Percentiles rank a stretch among this genome's conserved stretches.
These are phyloP conservation scores for Dryadula phaetusa DNA, from an alignment of 2,888 invertebrate species.

Conservation along the genomic window DNA sequence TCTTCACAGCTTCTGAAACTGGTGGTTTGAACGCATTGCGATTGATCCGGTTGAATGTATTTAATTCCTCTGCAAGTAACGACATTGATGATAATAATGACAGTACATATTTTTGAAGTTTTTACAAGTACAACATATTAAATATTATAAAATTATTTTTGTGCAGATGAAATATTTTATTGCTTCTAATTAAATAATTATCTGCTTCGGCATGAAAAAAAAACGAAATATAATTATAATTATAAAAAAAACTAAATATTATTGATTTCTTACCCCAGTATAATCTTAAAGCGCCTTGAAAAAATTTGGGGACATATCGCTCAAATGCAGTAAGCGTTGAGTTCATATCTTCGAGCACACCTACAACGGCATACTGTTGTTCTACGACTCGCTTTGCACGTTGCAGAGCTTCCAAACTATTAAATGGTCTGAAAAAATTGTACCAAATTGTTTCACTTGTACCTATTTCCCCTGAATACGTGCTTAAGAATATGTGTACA, in stretches of 20 bases:
- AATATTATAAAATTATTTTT: too few species aligned
- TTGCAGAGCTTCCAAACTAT: slow-evolving; percentile 92
- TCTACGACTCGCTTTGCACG: slow-evolving; percentile 94
- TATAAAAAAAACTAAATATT: too few species aligned
- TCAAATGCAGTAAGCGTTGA: slow-evolving; percentile 93
- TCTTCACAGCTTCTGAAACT: slow-evolving; percentile 93
- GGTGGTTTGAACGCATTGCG: slow-evolving; percentile 94
- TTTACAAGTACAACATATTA: too few species aligned
- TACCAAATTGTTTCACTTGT: not conserved
- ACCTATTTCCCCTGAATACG: too few species aligned
- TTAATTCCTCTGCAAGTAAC: slow-evolving; percentile 87
- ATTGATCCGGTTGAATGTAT: slow-evolving; percentile 91
- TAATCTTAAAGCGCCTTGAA: slow-evolving; percentile 89
- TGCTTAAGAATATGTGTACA: not conserved
- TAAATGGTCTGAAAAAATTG: slow-evolving; percentile 88
- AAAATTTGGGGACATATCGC: slow-evolving; percentile 93
- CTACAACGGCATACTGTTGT: slow-evolving; percentile 94
- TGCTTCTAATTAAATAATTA: too few species aligned
- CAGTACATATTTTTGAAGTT: too few species aligned
- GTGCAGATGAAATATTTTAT: too few species aligned
- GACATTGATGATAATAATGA: not conserved
- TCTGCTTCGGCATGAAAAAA: too few species aligned
- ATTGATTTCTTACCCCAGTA: slow-evolving; percentile 89
- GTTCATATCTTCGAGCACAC: slow-evolving; percentile 94
- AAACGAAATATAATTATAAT: too few species aligned